Conservation (phyloP, 2,113 vertebrate species). For the Oncorhynchus mykiss region DNA sequence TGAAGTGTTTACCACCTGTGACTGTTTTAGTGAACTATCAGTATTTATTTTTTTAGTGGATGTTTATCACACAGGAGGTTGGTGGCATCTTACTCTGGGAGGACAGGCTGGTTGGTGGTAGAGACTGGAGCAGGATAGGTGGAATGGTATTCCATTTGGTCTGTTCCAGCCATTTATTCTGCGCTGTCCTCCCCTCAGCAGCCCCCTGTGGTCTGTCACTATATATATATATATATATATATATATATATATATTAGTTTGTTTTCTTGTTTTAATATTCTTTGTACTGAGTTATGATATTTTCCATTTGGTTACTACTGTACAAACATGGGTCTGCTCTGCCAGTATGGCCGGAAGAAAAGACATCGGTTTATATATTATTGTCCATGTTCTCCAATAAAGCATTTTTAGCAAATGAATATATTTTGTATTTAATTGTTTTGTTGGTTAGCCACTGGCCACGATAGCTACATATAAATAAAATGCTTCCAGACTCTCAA, state of each 20-base stretch:
- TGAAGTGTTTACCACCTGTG: neutral
- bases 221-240: conserved; percentile 57
- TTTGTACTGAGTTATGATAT: neutral
- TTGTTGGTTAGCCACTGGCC: neutral
- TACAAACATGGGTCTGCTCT: conserved; percentile 19
- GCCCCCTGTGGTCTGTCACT: conserved; percentile 21
- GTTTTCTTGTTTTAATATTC: neutral
- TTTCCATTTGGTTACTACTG: conserved; percentile 37
- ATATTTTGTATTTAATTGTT: conserved; percentile 22
- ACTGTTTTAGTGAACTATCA: neutral
- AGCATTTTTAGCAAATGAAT: conserved; percentile 65
- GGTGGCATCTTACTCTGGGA: no score
- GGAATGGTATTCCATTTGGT: no score
- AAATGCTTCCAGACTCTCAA: conserved; percentile 28
- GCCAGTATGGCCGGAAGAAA: conserved; percentile 41
- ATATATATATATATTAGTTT: conserved; percentile 43
- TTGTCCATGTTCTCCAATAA: conserved; percentile 69
- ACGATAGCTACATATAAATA: neutral
- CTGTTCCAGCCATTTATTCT: no score
- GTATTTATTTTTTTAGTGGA: neutral
- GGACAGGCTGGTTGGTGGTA: no score
- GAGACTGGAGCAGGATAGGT: no score
- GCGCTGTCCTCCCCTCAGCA: neutral
- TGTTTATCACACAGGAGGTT: conserved; percentile 4
- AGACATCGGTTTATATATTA: conserved; percentile 52